Base-by-base conservation (phyloP, 1,140 invertebrate species). In the Reticulitermes speratus region DNA sequence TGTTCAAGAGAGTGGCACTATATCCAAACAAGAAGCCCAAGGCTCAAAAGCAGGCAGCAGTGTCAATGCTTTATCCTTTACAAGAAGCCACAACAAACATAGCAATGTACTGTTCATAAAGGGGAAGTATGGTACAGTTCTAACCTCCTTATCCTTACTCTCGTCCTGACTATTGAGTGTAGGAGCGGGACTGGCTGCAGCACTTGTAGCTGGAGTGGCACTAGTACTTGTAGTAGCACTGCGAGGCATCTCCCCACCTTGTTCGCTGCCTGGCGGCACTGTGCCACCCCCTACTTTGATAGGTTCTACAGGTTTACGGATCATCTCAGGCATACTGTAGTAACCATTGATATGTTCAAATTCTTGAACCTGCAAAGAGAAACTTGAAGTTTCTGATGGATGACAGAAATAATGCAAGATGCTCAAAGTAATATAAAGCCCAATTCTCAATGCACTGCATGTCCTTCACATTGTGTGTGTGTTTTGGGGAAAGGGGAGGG, bases 291-390 rank as follows among this genome's bases (percentile, higher is more conserved):
- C 30, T 23, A 38, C 65, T 65, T 86, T 88, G 6, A 94, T 93
- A 1, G 95, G 95, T 87, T 96, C 95, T 2, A 95, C 94, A 0
- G 96, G 95, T 88, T 97, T 97, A 11, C 95, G 94, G 38, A 98
- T 95, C 88, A 97, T 92, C 90, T 98, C 97, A 0, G 98, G 98
- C 97, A 99, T 99, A 87, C 98, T 99, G 90, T 98, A 98, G 88
- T 97, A 97, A 0, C 99, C 99, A 91, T 99, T 99, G 85, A 99
- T 99, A 88, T 97, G 95, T 90, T 99, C 99, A 91, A 99, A 99
- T 89, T 99, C 99, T 91, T 99, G 97, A 48, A 99, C 94, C 93
- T 92, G 83, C 21, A 38, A 16, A 83, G 21, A 25, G 38, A 38
- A 82, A 2, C 2, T 8, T 82, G 16, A 30, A 82, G 19, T 6